phyloP scores from a whole-genome alignment of 1,140 invertebrate genomes.

The Gonatopus flavifemur region DNA sequence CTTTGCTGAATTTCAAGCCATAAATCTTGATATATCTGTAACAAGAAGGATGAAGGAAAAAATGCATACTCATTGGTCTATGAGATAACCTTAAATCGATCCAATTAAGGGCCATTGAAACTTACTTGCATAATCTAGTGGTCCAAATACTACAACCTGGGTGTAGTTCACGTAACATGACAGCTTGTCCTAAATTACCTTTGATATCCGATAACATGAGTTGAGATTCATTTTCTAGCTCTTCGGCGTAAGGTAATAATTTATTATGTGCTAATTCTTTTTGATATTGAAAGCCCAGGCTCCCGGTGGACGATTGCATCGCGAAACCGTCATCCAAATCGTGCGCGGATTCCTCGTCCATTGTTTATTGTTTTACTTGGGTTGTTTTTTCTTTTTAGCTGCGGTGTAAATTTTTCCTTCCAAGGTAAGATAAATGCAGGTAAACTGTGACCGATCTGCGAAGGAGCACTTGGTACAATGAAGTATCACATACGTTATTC shows the following conservation, averaged over 20 bases:
- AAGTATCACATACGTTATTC: constrained; percentile 9
- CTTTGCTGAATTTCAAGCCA: constrained; percentile 85
- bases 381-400: background rate
- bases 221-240: constrained; percentile 67
- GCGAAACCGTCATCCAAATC: background rate
- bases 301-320: background rate
- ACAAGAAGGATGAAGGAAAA: too few relatives aligned
- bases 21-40: constrained; percentile 82
- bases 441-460: background rate
- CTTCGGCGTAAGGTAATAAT: constrained; percentile 67
- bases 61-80: constrained; percentile 21
- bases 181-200: constrained; percentile 66
- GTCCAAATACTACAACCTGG: constrained; percentile 68
- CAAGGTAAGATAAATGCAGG: background rate
- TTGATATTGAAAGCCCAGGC: constrained; percentile 45
- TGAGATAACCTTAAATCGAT: background rate
- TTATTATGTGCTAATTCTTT: constrained; percentile 68
- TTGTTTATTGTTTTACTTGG: background rate
- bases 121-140: constrained; percentile 66
- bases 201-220: constrained; percentile 67
- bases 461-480: background rate
- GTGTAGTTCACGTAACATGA: constrained; percentile 69
- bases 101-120: constrained; percentile 5
- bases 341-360: background rate
- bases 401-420: background rate